A percentile compares a stretch with the other conserved stretches of the same genome.
Evolutionary conservation across 2,113 vertebrate species (phyloP).

Genomic region (Acanthochromis polyacanthus): DNA sequence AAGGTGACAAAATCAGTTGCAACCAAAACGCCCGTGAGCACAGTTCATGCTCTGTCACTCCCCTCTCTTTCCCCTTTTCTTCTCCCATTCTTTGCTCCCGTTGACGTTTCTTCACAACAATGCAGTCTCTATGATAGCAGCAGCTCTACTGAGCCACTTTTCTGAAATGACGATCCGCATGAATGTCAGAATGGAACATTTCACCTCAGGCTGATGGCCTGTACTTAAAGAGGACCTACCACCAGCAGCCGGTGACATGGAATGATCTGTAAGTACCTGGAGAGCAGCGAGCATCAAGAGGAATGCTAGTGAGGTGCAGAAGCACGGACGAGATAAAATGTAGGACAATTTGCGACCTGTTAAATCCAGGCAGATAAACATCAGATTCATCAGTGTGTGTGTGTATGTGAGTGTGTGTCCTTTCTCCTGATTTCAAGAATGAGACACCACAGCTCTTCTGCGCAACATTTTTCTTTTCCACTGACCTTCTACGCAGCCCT

Average conservation of each 20-base stretch:
- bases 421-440: conserved; percentile 5
- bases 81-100: conserved; percentile 8
- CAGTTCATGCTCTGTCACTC: conserved; percentile 9
- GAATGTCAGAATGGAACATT: conserved; percentile 69
- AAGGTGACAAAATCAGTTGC: neutral
- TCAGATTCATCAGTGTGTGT: conserved; percentile 7
- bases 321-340: conserved; percentile 5
- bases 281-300: conserved; percentile 9
- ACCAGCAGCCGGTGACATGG: conserved; percentile 41
- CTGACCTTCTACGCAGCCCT: neutral
- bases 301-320: neutral
- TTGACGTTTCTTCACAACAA: conserved; percentile 56
- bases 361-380: conserved; percentile 18
- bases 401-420: neutral
- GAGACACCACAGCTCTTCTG: neutral
- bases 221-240: conserved; percentile 39
- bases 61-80: neutral
- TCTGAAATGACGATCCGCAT: conserved; percentile 38
- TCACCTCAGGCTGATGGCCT: conserved; percentile 52
- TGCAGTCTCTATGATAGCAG: conserved; percentile 26
- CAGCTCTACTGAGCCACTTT: conserved; percentile 29
- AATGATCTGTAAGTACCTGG: conserved; percentile 36
- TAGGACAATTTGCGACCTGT: conserved; percentile 2
- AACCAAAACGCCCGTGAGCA: conserved; percentile 31
- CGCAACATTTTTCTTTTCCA: conserved; percentile 5